A percentile compares a stretch with the other conserved stretches of the same genome.
Evolutionary conservation across 2,888 invertebrate genomes (phyloP).

Genomic region (Clostera curtula): DNA sequence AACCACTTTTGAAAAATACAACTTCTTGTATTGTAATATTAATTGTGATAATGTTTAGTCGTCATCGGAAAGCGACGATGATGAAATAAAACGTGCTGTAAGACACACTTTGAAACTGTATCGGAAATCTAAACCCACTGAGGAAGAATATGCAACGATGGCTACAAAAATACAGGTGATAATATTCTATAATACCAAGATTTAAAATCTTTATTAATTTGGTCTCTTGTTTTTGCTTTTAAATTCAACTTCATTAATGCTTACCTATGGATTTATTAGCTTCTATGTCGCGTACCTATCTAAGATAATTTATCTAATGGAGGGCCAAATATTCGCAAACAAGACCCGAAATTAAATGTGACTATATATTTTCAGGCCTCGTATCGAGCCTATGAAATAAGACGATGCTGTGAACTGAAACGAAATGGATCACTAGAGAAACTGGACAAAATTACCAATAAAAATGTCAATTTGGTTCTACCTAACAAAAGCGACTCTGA

Average conservation of each 20-base stretch:
- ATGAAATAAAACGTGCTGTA: slow-evolving; percentile 24
- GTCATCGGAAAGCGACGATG: slow-evolving; percentile 21
- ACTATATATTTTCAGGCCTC: slow-evolving; percentile 28
- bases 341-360: too few relatives aligned
- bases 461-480: slow-evolving; percentile 3
- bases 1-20: too few relatives aligned
- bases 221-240: too few relatives aligned
- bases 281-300: too few relatives aligned
- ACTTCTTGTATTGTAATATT: too few relatives aligned
- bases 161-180: slow-evolving; percentile 31
- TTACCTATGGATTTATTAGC: too few relatives aligned
- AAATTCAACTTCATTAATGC: not conserved
- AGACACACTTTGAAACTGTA: slow-evolving; percentile 36
- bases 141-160: slow-evolving; percentile 16
- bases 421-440: not conserved
- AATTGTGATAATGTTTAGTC: slow-evolving; percentile 20
- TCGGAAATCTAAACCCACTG: slow-evolving; percentile 16
- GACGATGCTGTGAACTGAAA: slow-evolving; percentile 3
- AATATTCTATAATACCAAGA: too few relatives aligned
- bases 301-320: too few relatives aligned
- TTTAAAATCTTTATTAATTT: too few relatives aligned
- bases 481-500: not conserved
- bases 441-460: not conserved
- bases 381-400: slow-evolving; percentile 32
- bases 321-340: too few relatives aligned